Evolutionary conservation across 37 sponge, comb jelly and placozoan species (phyloP), one percentile per base, ranked within the genome.

Genomic region (Cliona cf. orientalis): DNA sequence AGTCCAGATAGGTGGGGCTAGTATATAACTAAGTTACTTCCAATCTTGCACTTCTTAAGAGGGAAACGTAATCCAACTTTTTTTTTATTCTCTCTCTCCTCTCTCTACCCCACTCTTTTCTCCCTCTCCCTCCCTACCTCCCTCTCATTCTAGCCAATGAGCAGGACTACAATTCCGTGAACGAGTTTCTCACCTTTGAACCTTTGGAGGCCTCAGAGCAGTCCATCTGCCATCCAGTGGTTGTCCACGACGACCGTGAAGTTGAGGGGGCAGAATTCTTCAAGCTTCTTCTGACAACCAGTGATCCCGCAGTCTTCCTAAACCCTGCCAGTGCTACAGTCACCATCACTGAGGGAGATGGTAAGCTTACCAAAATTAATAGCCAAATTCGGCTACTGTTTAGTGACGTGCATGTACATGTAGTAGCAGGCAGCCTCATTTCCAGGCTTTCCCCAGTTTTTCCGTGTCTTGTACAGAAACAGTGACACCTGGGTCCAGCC

Each of bases 321-420:
- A n/a, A 19, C 4, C 72, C 81, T 2, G 11, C 2, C 39, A 46
- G 11, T 31, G 46, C 49, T 33, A 5, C 11, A 5, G 46, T 82
- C 44, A 59, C 49, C 49, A 82, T 82, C 64, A 61, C 42, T n/a
- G 82, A 82, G 25, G 62, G 72, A 58, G 82, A 82, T 72, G 73
- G 82, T 82, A 72, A 61, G 43, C 44, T 42, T 11, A 17, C 2
- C 44, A 3, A 69, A 41, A 28, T 42, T 28, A 42, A 23, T 23
- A 14, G 25, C 7, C 37, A 29, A 66, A 31, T n/a, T n/a, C n/a
- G n/a, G n/a, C n/a, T n/a, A n/a, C n/a, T n/a, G 55, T 49, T 49
- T 11, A 49, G 11, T 49, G 17, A 49, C 11, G 17, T 49, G 55
- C 17, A 11, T 49, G 55, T 49, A 49, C 17, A 11, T 19, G 55